A percentile compares a stretch with the other conserved stretches of the same genome.
Conservation (phyloP, 2,888 invertebrate species). For the Acronicta leporina region DNA sequence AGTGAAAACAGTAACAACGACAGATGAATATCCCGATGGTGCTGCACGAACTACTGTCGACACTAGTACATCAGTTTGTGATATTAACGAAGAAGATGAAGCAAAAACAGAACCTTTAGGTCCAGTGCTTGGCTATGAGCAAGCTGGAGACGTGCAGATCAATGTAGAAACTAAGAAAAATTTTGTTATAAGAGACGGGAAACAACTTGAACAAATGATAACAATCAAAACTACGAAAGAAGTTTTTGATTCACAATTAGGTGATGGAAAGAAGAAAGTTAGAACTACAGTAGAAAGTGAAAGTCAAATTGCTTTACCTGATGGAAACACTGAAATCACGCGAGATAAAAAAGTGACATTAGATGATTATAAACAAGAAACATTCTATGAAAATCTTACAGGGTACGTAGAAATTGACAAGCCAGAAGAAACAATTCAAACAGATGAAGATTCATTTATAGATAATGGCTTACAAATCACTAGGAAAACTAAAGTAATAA, state of each 20-base stretch:
- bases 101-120: conserved; percentile 38
- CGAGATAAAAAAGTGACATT: conserved; percentile 82
- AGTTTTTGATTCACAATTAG: conserved; percentile 64
- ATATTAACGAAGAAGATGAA: conserved; percentile 63
- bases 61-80: conserved; percentile 75
- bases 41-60: conserved; percentile 72
- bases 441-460: conserved; percentile 63
- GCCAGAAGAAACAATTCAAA: conserved; percentile 69
- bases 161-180: conserved; percentile 74
- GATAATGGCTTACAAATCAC: conserved; percentile 73
- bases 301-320: conserved; percentile 75
- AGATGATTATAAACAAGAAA: conserved; percentile 73
- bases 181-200: conserved; percentile 66
- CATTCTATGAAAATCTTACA: conserved; percentile 73
- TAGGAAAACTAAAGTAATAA: conserved; percentile 77
- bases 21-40: conserved; percentile 75
- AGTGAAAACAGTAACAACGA: conserved; percentile 68
- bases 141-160: conserved; percentile 53
- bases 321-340: conserved; percentile 78
- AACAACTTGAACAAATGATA: conserved; percentile 73
- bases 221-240: conserved; percentile 82
- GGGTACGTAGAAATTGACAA: conserved; percentile 70
- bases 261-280: conserved; percentile 73
- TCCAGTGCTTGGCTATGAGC: conserved; percentile 60
- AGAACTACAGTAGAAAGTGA: conserved; percentile 77